Conservation (phyloP, 2,113 vertebrate species). For the Megalops atlanticus region DNA sequence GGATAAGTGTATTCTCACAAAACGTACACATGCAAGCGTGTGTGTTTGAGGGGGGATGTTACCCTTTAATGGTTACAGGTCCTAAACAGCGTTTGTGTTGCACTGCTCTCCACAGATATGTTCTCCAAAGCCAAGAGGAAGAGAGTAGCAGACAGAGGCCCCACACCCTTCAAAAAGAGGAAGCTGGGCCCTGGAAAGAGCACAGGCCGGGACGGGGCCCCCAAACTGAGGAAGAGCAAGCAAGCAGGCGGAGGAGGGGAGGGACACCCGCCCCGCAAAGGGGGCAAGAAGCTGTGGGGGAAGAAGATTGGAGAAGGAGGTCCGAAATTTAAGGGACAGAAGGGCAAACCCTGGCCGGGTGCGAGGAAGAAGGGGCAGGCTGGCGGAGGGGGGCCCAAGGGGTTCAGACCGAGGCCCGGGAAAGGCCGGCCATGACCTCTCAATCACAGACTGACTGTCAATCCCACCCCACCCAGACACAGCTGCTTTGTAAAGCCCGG, state of each 20-base stretch:
- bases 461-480: not conserved
- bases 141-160: conserved; percentile 24
- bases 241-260: conserved; percentile 31
- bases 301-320: conserved; percentile 44
- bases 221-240: conserved; percentile 15
- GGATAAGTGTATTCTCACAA: no score
- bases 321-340: conserved; percentile 56
- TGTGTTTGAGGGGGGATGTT: no score
- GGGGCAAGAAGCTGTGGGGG: conserved; percentile 49
- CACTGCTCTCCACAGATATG: conserved; percentile 61
- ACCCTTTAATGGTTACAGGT: no score
- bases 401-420: conserved; percentile 65
- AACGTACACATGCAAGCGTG: no score
- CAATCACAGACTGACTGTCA: not conserved
- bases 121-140: conserved; percentile 67
- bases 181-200: conserved; percentile 31
- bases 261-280: conserved; percentile 1
- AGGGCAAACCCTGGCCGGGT: conserved; percentile 37
- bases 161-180: conserved; percentile 59
- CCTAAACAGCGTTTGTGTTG: not conserved
- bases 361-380: conserved; percentile 51
- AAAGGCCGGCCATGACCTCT: conserved; percentile 41
- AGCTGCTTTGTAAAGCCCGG: no score
- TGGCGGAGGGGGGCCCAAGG: conserved; percentile 45
- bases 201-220: not conserved